Conservation (phyloP, 2,888 invertebrate genomes). For the Gymnoscelis rufifasciata region DNA sequence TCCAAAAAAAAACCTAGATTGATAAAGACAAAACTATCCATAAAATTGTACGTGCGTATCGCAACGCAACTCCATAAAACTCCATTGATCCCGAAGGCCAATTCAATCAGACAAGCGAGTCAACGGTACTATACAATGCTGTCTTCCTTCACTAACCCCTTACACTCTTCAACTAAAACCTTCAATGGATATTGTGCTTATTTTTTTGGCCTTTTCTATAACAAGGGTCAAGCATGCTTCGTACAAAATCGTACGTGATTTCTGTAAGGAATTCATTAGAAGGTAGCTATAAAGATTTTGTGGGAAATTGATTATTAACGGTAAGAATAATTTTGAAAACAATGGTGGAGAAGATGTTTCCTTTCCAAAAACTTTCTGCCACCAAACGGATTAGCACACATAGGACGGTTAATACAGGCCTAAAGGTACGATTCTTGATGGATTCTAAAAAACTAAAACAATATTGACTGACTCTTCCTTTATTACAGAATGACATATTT, state of each 20-base stretch:
- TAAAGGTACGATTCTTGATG: too few relatives aligned
- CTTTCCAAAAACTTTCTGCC: too few relatives aligned
- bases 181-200: slow-evolving; percentile 4
- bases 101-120: slow-evolving; percentile 35
- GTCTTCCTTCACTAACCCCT: slow-evolving; percentile 3
- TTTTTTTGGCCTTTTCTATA: slow-evolving; percentile 7
- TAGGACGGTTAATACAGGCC: too few relatives aligned
- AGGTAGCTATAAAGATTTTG: slow-evolving; percentile 32
- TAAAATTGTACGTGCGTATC: slow-evolving; percentile 47
- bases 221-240: slow-evolving; percentile 43
- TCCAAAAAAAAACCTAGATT: too few relatives aligned
- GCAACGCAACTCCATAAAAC: slow-evolving; percentile 21
- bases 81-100: slow-evolving; percentile 34
- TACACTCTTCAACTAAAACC: not conserved
- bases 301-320: slow-evolving; percentile 2
- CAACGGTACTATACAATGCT: slow-evolving; percentile 10
- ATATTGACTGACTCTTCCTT: too few relatives aligned
- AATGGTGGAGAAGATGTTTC: too few relatives aligned
- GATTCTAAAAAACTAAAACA: too few relatives aligned
- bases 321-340: not conserved
- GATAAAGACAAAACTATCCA: slow-evolving; percentile 6
- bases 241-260: slow-evolving; percentile 53
- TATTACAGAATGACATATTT: too few relatives aligned
- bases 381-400: too few relatives aligned
- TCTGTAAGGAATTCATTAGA: slow-evolving; percentile 52